Percentiles rank a stretch among this genome's conserved stretches.
phyloP scores from a whole-genome alignment of 2,113 vertebrate species.

The Balaeniceps rex region DNA sequence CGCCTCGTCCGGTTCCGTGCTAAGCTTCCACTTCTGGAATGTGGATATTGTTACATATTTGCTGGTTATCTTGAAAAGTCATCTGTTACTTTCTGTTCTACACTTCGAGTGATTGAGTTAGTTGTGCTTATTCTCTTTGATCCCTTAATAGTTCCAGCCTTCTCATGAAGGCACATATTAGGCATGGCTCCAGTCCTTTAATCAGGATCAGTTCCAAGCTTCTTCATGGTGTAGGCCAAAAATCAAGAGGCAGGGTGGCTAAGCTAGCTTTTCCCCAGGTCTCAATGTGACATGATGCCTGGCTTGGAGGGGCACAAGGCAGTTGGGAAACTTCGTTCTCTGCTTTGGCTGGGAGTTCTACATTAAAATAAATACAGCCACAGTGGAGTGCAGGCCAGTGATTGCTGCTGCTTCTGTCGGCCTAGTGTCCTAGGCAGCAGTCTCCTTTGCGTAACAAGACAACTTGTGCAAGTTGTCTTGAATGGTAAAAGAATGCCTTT shows the following conservation, averaged over 20 bases:
- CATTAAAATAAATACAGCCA: background rate
- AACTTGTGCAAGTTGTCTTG: background rate
- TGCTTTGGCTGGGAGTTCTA: background rate
- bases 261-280: background rate
- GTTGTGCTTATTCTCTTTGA: background rate
- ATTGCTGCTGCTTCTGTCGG: background rate
- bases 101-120: background rate
- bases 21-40: background rate
- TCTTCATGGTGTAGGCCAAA: background rate
- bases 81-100: slow-evolving; percentile 11
- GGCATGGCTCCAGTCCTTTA: background rate
- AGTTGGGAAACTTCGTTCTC: background rate
- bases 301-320: background rate
- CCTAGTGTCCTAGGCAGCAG: background rate
- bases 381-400: background rate
- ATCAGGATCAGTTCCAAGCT: background rate
- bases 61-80: background rate
- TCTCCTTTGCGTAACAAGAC: background rate
- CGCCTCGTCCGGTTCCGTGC: background rate
- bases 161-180: background rate
- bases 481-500: background rate
- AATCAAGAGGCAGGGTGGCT: background rate
- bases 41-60: background rate
- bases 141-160: background rate
- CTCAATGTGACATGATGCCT: background rate